Evolutionary conservation across 2,113 vertebrate species (phyloP).

Genomic region (Cathartes aura): DNA sequence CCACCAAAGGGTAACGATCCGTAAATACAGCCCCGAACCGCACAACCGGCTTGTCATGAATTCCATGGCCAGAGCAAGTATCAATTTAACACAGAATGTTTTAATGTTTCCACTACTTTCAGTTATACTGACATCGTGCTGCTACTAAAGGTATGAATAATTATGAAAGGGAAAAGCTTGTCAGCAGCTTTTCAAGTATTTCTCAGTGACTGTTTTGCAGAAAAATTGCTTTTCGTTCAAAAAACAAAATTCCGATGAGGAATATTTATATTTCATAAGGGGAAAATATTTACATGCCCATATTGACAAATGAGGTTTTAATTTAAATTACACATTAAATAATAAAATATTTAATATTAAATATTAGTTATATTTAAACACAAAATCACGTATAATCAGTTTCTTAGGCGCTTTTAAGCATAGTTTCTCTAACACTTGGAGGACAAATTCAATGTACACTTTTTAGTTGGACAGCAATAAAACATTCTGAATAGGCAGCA

Average conservation of each 20-base stretch:
- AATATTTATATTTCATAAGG: neutral
- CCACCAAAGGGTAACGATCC: neutral
- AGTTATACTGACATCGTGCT: rapidly evolving
- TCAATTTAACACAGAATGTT: rapidly evolving
- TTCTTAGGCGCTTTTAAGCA: neutral
- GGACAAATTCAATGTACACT: neutral
- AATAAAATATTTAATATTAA: neutral
- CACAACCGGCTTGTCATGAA: rapidly evolving
- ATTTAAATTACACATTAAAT: neutral
- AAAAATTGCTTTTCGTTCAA: neutral
- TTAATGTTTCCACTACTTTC: neutral
- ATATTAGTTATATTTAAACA: neutral
- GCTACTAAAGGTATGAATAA: rapidly evolving
- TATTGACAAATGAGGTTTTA: neutral
- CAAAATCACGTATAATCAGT: neutral
- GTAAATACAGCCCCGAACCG: rapidly evolving
- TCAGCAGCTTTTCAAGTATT: neutral
- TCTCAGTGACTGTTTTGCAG: neutral
- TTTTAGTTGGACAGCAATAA: neutral
- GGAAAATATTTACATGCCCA: neutral
- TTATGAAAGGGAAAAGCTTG: neutral
- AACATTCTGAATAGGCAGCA: rapidly evolving
- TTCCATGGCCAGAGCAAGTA: rapidly evolving
- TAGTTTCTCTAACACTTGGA: rapidly evolving
- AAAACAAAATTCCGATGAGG: neutral